These are phyloP conservation scores for Cheilosia impressa DNA, from an alignment of 2,888 invertebrate genomes.

Conservation along the genomic window DNA sequence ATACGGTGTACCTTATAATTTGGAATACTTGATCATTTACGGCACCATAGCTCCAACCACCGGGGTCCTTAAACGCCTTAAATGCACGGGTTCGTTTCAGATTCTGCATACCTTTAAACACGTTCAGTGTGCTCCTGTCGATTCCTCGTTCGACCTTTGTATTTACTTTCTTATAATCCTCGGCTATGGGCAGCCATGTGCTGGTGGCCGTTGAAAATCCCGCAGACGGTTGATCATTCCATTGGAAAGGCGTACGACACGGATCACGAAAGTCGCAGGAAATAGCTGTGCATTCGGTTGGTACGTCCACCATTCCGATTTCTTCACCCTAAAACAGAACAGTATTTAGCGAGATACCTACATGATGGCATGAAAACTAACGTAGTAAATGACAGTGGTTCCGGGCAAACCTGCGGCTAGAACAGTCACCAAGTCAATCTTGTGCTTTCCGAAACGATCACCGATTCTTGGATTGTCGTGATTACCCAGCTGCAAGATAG, in stretches of 20 bases:
- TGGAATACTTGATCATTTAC: constrained; percentile 80
- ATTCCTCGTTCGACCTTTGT: constrained; percentile 84
- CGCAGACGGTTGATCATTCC: constrained; percentile 83
- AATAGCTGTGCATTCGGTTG: constrained; percentile 83
- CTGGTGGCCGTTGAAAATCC: constrained; percentile 80
- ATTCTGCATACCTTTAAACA: constrained; percentile 85
- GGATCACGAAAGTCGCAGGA: constrained; percentile 85
- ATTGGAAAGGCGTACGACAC: constrained; percentile 86
- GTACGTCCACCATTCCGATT: constrained; percentile 86
- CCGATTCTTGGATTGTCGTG: constrained; percentile 87
- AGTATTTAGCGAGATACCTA: neutral
- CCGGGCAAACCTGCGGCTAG: constrained; percentile 88
- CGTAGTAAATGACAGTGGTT: constrained; percentile 86
- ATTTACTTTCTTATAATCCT: constrained; percentile 86
- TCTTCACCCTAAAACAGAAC: constrained; percentile 86
- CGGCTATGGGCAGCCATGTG: constrained; percentile 83
- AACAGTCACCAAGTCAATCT: constrained; percentile 88
- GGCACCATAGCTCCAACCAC: constrained; percentile 79
- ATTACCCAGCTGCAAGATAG: constrained; percentile 85
- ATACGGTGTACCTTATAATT: constrained; percentile 78
- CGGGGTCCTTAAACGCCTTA: constrained; percentile 77
- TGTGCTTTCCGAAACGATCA: constrained; percentile 86
- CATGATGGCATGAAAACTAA: constrained; percentile 85
- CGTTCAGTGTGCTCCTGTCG: constrained; percentile 85
- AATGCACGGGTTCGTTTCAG: constrained; percentile 84